These are phyloP conservation scores for Polietes domitor DNA, from an alignment of 2,888 invertebrate species.

Conservation along the genomic window DNA sequence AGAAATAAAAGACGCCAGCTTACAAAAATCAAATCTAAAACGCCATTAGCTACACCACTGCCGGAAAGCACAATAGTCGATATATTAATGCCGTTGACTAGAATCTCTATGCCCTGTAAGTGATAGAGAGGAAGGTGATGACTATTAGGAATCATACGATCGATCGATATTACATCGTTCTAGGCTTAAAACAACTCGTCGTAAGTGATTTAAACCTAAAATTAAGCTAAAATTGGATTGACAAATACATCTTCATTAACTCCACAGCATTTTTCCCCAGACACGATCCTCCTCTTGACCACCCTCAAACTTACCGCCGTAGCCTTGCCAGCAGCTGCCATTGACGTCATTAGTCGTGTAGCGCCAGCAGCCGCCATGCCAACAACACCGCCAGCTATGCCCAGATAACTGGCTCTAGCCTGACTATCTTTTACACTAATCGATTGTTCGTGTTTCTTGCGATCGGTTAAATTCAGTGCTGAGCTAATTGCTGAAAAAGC, in stretches of 20 bases:
- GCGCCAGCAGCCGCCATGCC: conserved; percentile 75
- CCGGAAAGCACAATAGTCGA: conserved; percentile 77
- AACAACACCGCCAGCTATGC: conserved; percentile 72
- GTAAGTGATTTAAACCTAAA: too few species aligned
- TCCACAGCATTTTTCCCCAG: too few species aligned
- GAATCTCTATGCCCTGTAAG: conserved; percentile 71
- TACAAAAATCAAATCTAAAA: conserved; percentile 76
- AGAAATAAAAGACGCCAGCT: conserved; percentile 42
- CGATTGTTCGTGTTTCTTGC: conserved; percentile 76
- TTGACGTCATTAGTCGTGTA: conserved; percentile 70
- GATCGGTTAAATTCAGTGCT: conserved; percentile 71
- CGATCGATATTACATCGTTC: too few species aligned
- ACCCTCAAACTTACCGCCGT: conserved; percentile 71
- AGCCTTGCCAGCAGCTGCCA: conserved; percentile 74
- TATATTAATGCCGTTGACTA: conserved; percentile 77
- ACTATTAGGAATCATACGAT: too few species aligned
- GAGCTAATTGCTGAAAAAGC: conserved; percentile 74
- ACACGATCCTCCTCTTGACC: too few species aligned
- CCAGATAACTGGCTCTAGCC: conserved; percentile 76
- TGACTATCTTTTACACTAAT: conserved; percentile 72
- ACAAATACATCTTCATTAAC: too few species aligned
- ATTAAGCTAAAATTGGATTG: too few species aligned
- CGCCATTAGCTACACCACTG: conserved; percentile 74
- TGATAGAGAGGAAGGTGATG: background rate
- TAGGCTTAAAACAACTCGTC: too few species aligned